Percentiles rank a stretch among this genome's conserved stretches.
These are phyloP conservation scores for Cladopsammia gracilis DNA, from an alignment of 64 coral and sea anemone species.

Conservation along the genomic window DNA sequence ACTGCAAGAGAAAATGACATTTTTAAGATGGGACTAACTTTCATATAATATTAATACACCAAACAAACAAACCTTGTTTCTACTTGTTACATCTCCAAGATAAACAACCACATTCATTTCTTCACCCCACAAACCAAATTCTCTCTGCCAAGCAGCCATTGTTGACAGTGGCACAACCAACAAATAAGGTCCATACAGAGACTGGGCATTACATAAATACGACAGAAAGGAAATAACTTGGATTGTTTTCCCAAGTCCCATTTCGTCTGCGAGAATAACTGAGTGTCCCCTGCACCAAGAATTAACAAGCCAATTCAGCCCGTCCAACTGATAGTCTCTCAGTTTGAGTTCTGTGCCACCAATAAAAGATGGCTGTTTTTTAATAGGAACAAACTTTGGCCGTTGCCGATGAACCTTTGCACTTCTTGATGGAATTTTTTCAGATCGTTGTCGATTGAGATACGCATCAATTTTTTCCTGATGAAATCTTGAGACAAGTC, in stretches of 20 bases:
- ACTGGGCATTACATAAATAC: constrained; percentile 85
- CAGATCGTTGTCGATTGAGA: constrained; percentile 87
- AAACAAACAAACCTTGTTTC: constrained; percentile 80
- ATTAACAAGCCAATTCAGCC: constrained; percentile 92
- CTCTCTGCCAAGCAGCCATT: constrained; percentile 97
- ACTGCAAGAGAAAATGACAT: too few relatives aligned
- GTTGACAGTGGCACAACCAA: constrained; percentile 97
- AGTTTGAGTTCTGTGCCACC: constrained; percentile 60
- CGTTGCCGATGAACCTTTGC: constrained; percentile 83
- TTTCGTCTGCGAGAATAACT: constrained; percentile 96
- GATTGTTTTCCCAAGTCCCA: constrained; percentile 98
- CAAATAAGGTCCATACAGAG: constrained; percentile 95
- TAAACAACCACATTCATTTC: constrained; percentile 95
- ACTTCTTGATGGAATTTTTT: constrained; percentile 91
- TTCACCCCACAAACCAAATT: constrained; percentile 83
- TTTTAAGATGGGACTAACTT: too few relatives aligned
- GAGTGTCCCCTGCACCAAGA: constrained; percentile 95
- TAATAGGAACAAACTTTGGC: constrained; percentile 93
- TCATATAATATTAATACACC: too few relatives aligned
- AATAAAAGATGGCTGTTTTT: constrained; percentile 91
- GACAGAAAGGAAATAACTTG: constrained; percentile 96
- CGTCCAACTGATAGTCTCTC: constrained; percentile 94
- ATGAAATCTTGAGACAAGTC: constrained; percentile 86
- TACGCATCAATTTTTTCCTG: constrained; percentile 90
- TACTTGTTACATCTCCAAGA: constrained; percentile 92